These are phyloP conservation scores for Drosophila seclusa DNA, from an alignment of 2,888 invertebrate genomes.

Conservation along the genomic window DNA sequence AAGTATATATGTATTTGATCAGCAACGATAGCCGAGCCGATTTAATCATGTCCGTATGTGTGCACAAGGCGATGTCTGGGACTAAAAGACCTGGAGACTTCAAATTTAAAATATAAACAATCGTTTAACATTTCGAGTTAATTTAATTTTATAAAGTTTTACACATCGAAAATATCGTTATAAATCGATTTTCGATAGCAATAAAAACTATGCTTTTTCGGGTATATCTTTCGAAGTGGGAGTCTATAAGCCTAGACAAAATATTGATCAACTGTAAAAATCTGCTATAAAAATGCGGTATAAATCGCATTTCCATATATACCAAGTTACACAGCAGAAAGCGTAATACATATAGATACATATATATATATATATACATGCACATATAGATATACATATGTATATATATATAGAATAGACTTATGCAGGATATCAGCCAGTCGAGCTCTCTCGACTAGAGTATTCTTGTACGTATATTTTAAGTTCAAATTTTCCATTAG, in stretches of 20 bases:
- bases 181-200: background rate
- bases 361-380: background rate
- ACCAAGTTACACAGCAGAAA: background rate
- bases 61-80: background rate
- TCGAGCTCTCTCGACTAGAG: background rate
- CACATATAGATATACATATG: too few species aligned
- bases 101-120: background rate
- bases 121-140: background rate
- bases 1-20: background rate
- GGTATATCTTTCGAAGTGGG: background rate
- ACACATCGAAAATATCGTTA: background rate
- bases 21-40: background rate
- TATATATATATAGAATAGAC: background rate
- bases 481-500: background rate
- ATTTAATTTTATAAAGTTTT: background rate
- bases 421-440: background rate
- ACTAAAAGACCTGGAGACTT: background rate
- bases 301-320: background rate
- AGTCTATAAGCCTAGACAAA: background rate
- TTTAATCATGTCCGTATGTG: background rate
- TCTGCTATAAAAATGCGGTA: rapidly evolving
- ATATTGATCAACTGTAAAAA: background rate
- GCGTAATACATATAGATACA: background rate
- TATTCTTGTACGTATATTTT: background rate
- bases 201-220: background rate